These are phyloP conservation scores for Drosophila ambigua DNA, from an alignment of 1,140 invertebrate genomes.

Conservation along the genomic window DNA sequence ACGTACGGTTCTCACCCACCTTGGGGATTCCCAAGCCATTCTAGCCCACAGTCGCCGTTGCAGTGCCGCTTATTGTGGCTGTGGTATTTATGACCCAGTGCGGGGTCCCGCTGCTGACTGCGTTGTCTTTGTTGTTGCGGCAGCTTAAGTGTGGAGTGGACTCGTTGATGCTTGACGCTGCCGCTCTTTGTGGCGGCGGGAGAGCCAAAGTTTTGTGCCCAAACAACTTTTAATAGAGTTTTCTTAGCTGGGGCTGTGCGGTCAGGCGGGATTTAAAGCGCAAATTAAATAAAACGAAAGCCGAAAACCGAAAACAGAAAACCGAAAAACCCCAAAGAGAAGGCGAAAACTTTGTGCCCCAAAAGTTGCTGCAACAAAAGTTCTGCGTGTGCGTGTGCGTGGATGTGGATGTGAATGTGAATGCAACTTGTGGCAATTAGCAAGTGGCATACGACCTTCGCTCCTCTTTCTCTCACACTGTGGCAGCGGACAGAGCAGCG, in stretches of 20 bases:
- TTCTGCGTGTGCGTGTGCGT: constrained; percentile 17
- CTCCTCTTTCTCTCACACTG: not conserved
- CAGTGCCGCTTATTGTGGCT: constrained; percentile 40
- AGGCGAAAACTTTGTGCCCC: constrained; percentile 5
- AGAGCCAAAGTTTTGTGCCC: constrained; percentile 36
- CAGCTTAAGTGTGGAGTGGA: constrained; percentile 47
- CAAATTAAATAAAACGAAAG: constrained; percentile 64
- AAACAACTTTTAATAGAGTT: constrained; percentile 67
- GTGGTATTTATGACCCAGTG: constrained; percentile 1
- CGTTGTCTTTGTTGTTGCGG: constrained; percentile 42
- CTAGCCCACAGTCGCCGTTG: constrained; percentile 27
- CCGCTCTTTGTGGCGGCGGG: not conserved
- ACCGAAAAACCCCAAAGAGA: not conserved
- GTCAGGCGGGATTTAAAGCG: constrained; percentile 47
- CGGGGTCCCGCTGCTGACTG: not conserved
- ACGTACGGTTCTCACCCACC: constrained; percentile 47
- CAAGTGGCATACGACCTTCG: constrained; percentile 19
- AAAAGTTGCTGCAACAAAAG: constrained; percentile 19
- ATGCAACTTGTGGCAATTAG: constrained; percentile 59
- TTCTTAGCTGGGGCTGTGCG: constrained; percentile 20
- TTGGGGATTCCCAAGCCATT: too few relatives aligned
- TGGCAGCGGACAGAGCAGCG: constrained; percentile 22
- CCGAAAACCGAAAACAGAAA: not conserved
- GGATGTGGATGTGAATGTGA: too few relatives aligned
- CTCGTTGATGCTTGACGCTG: not conserved